phyloP scores from a whole-genome alignment of 2,888 invertebrate species.

The Ichneumon xanthorius region DNA sequence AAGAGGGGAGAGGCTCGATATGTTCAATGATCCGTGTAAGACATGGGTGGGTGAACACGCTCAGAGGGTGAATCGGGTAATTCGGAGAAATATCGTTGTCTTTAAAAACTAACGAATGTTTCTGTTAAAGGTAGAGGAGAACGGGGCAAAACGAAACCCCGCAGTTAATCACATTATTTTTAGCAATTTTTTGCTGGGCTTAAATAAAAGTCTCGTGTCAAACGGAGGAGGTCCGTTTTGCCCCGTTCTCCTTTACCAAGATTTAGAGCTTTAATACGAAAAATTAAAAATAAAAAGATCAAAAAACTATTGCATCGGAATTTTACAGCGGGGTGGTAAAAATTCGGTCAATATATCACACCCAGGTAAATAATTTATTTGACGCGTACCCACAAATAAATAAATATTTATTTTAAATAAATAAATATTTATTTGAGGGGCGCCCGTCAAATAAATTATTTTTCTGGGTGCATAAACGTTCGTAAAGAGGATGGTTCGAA shows the following conservation, averaged over 20 bases:
- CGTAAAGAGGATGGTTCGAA: not conserved
- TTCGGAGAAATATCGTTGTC: not conserved
- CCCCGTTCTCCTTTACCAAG: not conserved
- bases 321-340: not conserved
- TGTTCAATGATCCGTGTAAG: not conserved
- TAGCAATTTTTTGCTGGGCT: not conserved
- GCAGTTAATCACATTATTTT: not conserved
- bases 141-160: not conserved
- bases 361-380: no score
- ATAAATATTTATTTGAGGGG: no score
- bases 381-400: no score
- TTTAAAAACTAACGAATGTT: not conserved
- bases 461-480: not conserved
- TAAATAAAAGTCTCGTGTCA: not conserved
- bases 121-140: not conserved
- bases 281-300: not conserved
- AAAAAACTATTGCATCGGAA: not conserved
- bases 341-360: not conserved
- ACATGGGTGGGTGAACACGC: not conserved
- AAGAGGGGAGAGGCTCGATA: not conserved
- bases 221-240: not conserved
- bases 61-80: not conserved
- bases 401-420: no score
- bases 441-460: no score
- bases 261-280: not conserved